Evolutionary conservation across 1,140 invertebrate genomes (phyloP).

Genomic region (Drosophila santomea): DNA sequence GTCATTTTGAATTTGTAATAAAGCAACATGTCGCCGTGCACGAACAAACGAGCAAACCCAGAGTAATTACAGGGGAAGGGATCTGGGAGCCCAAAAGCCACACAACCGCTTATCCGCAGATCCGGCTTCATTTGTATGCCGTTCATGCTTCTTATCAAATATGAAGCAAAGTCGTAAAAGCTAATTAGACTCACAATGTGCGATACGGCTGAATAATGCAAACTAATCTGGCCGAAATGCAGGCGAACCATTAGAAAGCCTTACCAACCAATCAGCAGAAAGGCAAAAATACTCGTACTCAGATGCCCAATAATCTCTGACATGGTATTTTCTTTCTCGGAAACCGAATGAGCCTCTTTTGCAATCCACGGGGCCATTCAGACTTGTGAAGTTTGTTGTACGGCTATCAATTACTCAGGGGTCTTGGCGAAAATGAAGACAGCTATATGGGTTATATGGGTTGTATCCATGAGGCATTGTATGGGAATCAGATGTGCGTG

Average conservation of each 20-base stretch:
- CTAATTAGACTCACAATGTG: conserved; percentile 79
- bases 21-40: conserved; percentile 71
- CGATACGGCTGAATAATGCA: conserved; percentile 72
- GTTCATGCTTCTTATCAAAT: conserved; percentile 80
- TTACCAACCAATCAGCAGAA: conserved; percentile 22
- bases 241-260: conserved; percentile 51
- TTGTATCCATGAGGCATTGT: conserved; percentile 12
- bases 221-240: conserved; percentile 67
- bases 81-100: conserved; percentile 23
- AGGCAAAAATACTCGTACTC: conserved; percentile 28
- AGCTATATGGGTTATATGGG: not conserved
- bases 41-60: conserved; percentile 34
- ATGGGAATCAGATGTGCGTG: conserved; percentile 57
- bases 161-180: conserved; percentile 82
- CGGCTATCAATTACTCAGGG: conserved; percentile 44
- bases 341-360: not conserved
- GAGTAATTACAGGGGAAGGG: conserved; percentile 64
- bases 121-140: conserved; percentile 73
- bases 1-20: conserved; percentile 83
- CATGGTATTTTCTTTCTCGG: conserved; percentile 4
- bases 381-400: conserved; percentile 18
- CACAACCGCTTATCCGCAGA: conserved; percentile 17
- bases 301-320: conserved; percentile 21
- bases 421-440: conserved; percentile 22
- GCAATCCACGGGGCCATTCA: conserved; percentile 11